Base-by-base conservation (phyloP, 2,888 invertebrate genomes). In the Drosophila basisetae region DNA sequence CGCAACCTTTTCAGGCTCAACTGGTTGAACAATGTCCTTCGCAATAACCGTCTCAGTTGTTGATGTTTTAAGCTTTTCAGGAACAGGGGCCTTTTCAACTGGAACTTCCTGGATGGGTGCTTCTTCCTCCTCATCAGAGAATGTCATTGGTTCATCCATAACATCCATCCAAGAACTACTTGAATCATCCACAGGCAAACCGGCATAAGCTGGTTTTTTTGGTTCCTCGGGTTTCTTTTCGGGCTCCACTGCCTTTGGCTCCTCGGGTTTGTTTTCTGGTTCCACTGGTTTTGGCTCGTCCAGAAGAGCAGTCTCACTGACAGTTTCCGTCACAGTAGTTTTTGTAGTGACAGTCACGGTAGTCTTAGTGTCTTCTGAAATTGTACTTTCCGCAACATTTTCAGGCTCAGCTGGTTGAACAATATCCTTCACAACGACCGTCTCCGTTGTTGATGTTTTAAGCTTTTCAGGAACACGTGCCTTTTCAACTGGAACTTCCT, bases 151-250 rank as follows among this genome's bases (percentile, higher is more conserved):
- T 63, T 93, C 92, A 52, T 93, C 93, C 56, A 92, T 7, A 9
- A 91, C 88, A 58, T 88, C 82, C 86, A 93, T 89, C 90, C 93
- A 93, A 6, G 88, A 69, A 49, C 78, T 89, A 89, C 39, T 73
- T 0, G 74, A 68, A 11, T 73, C 73, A 37, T 74, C 92, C 35
- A 91, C 81, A 2, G 92, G 91, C 52, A 91, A 72, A 10, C 90
- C 92, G 31, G 84, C 90, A 67, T 91, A 91, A 0, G 73, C 82
- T 7, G 82, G 68, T 64, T 80, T 82, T 80, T 71, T 90, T 0
- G 91, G 82, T 76, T 92, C 87, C 2, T 13, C 43, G 3, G 22
- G 43, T 22, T 22, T 47, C 22, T 47, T 47, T 22, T 2, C 47
- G 1, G 13, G 13, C 4, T 43, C 43, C 13, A 43, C 43, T 13